Evolutionary conservation across 2,888 invertebrate genomes (phyloP).

Genomic region (Artemia sinica): DNA sequence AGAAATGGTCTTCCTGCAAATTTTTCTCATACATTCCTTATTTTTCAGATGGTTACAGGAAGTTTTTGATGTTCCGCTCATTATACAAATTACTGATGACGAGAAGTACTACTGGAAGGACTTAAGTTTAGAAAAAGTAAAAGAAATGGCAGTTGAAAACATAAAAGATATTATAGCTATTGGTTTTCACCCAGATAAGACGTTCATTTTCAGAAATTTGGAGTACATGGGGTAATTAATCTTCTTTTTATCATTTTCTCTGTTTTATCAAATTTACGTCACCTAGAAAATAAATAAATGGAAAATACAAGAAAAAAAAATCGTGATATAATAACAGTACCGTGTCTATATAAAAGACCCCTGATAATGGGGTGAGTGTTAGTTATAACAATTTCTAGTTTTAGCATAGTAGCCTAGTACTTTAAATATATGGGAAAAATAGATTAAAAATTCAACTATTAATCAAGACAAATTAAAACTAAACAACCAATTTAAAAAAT

Average conservation of each 20-base stretch:
- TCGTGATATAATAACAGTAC: no score
- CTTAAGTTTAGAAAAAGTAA: constrained; percentile 67
- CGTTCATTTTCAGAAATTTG: constrained; percentile 89
- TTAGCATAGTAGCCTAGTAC: no score
- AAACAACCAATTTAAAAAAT: no score
- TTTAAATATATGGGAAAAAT: no score
- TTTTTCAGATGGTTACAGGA: constrained; percentile 77
- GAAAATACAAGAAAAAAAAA: no score
- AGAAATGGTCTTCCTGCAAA: not conserved
- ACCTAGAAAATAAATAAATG: not conserved
- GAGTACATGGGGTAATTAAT: constrained; percentile 71
- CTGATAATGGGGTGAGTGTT: no score
- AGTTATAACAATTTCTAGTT: no score
- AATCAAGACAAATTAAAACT: no score
- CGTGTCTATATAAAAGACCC: no score
- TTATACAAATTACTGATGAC: constrained; percentile 95
- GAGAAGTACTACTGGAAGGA: constrained; percentile 97
- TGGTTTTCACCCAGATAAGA: constrained; percentile 81
- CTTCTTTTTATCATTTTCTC: constrained; percentile 15
- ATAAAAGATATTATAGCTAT: constrained; percentile 94
- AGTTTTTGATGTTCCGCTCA: constrained; percentile 79
- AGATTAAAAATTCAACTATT: no score
- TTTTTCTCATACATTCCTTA: constrained; percentile 17
- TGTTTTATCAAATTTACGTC: constrained; percentile 15
- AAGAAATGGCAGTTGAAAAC: constrained; percentile 66